phyloP scores from a whole-genome alignment of 2,888 invertebrate genomes.

The Linyphia triangularis region DNA sequence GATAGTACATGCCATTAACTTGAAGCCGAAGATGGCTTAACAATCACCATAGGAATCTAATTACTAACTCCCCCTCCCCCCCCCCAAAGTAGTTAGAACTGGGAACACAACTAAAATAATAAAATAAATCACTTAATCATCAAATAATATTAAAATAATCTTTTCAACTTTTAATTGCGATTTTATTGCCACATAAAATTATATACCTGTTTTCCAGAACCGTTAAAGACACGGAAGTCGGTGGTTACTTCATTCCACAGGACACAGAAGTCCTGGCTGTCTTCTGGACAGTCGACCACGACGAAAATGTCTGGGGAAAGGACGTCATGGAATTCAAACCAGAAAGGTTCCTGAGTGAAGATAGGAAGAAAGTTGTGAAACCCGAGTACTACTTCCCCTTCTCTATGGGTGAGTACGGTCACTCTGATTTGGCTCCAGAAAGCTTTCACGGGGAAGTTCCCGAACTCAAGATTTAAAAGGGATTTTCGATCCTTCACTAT shows the following conservation, averaged over 20 bases:
- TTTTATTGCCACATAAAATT: too few species aligned
- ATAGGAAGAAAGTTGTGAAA: conserved; percentile 51
- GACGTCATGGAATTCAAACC: conserved; percentile 44
- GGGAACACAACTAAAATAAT: neutral
- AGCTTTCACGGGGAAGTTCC: too few species aligned
- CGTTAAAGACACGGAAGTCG: conserved; percentile 52
- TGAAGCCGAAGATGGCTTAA: too few species aligned
- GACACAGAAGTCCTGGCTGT: conserved; percentile 37
- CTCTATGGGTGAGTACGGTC: conserved; percentile 73
- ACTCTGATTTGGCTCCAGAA: too few species aligned
- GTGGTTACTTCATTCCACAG: conserved; percentile 62
- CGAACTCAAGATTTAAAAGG: too few species aligned
- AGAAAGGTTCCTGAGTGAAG: conserved; percentile 57
- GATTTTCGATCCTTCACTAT: too few species aligned
- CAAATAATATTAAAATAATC: neutral
- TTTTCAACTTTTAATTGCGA: neutral
- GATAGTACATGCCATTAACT: too few species aligned
- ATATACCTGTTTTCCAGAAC: conserved; percentile 47
- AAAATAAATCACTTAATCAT: neutral
- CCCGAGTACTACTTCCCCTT: conserved; percentile 76
- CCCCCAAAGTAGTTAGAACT: too few species aligned
- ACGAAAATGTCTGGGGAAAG: conserved; percentile 55
- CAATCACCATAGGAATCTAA: too few species aligned
- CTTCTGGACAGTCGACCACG: conserved; percentile 54
- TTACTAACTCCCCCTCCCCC: too few species aligned